Base-by-base conservation (phyloP, 1,140 invertebrate genomes). In the Lepidurus arcticus region DNA sequence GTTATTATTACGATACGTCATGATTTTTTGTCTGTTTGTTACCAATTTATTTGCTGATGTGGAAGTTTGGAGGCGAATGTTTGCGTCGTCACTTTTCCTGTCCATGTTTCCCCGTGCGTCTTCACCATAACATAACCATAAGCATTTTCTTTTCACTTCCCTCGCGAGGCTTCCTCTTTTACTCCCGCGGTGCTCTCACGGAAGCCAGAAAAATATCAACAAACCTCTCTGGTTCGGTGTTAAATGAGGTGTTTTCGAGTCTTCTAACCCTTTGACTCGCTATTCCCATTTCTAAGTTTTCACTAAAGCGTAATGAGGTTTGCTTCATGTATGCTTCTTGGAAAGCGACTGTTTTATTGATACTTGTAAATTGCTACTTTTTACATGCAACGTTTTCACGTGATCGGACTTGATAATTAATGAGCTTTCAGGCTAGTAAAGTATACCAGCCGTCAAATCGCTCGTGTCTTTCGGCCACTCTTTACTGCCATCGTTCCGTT, bases 321-420 rank as follows among this genome's bases (percentile, higher is more conserved):
- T 65, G 53, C 53, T 65, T 65, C 53, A n/a, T 65, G 53, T 10
- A 21, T n/a, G 53, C 53, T 65, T 13, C 16, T 21, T n/a, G 21
- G 53, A 13, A 65, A 65, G 53, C 53, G 16, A 21, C 53, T 65
- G 53, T 65, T 65, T 65, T 65, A 65, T 13, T 21, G 53, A 65
- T 65, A 65, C 53, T 13, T 65, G 53, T 65, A 65, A 65, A 65
- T 65, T 21, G 53, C 53, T 1, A 21, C 53, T 21, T 65, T 13
- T 13, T 21, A 65, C 53, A 65, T 13, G 53, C 53, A 65, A 13
- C 16, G 9, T 65, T 65, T 65, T 65, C n/a, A 65, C 53, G 53
- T 65, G 53, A 65, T 65, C 53, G 53, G 53, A 65, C 53, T 65
- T 7, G 53, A n/a, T 65, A 65, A 65, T 65, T 65, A 65, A 65